These are phyloP conservation scores for Cotesia vestalis DNA, from an alignment of 1,140 invertebrate species.

Conservation along the genomic window DNA sequence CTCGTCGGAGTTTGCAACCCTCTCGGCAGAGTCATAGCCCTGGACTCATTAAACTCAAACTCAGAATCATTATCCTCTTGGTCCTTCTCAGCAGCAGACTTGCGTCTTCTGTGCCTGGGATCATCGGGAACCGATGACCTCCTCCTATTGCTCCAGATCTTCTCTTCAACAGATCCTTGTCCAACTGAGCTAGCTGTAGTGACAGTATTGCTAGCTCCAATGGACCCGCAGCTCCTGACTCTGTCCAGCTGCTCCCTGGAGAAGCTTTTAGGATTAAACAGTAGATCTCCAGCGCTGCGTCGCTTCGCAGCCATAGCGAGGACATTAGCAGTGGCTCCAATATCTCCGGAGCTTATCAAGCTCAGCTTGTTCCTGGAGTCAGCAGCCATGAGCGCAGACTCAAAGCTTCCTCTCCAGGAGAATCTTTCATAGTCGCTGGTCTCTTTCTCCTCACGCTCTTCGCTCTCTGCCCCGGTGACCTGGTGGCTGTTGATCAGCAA, in stretches of 20 bases:
- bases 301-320: constrained; percentile 76
- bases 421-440: constrained; percentile 89
- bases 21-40: constrained; percentile 72
- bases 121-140: constrained; percentile 75
- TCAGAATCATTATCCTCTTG: constrained; percentile 43
- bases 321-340: constrained; percentile 70
- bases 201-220: constrained; percentile 73
- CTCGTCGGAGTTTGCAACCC: constrained; percentile 69
- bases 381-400: constrained; percentile 83
- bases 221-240: constrained; percentile 83
- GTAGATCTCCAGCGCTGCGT: constrained; percentile 79
- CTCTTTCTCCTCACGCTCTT: constrained; percentile 75
- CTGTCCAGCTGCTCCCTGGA: constrained; percentile 78
- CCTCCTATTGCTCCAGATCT: constrained; percentile 67
- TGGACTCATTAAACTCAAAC: constrained; percentile 61
- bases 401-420: constrained; percentile 90
- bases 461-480: constrained; percentile 55
- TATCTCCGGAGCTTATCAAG: constrained; percentile 71
- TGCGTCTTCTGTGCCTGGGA: too few species aligned
- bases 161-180: constrained; percentile 60
- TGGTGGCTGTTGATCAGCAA: constrained; percentile 69
- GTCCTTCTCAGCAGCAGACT: constrained; percentile 56
- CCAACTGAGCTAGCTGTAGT: constrained; percentile 65
- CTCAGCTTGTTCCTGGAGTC: constrained; percentile 82
- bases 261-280: constrained; percentile 79